Conservation (phyloP, 2,797 vertebrate genomes). For the Leucoraja ocellata region DNA sequence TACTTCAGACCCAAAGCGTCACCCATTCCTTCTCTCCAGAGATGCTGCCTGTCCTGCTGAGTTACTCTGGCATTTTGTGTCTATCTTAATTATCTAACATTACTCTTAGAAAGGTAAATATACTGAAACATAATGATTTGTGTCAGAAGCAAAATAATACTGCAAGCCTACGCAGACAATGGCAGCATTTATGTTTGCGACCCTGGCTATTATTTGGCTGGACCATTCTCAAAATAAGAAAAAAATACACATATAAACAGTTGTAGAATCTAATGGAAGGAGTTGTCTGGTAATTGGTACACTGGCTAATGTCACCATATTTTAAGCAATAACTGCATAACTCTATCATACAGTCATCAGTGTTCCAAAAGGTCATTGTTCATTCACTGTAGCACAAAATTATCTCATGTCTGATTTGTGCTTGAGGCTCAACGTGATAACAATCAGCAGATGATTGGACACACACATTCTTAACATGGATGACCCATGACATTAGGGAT, state of each 20-base stretch:
- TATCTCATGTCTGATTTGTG: constrained; percentile 81
- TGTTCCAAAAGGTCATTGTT: constrained; percentile 87
- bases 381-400: constrained; percentile 90
- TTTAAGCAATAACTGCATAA: constrained; percentile 74
- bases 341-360: constrained; percentile 70
- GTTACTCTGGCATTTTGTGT: too few species aligned
- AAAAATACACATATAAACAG: constrained; percentile 32
- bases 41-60: too few species aligned
- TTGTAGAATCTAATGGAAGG: constrained; percentile 67
- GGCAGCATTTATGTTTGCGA: not conserved
- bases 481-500: constrained; percentile 95
- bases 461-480: constrained; percentile 99
- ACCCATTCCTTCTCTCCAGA: too few species aligned
- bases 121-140: not conserved
- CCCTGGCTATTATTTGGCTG: not conserved
- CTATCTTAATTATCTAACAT: not conserved
- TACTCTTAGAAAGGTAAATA: not conserved
- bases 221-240: not conserved
- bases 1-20: too few species aligned
- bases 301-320: constrained; percentile 92
- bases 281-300: constrained; percentile 83
- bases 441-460: constrained; percentile 96
- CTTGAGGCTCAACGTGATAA: constrained; percentile 85
- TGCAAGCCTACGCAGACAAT: not conserved
- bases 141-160: not conserved